phyloP scores from a whole-genome alignment of 1,140 invertebrate species.

The Zophobas atratus region DNA sequence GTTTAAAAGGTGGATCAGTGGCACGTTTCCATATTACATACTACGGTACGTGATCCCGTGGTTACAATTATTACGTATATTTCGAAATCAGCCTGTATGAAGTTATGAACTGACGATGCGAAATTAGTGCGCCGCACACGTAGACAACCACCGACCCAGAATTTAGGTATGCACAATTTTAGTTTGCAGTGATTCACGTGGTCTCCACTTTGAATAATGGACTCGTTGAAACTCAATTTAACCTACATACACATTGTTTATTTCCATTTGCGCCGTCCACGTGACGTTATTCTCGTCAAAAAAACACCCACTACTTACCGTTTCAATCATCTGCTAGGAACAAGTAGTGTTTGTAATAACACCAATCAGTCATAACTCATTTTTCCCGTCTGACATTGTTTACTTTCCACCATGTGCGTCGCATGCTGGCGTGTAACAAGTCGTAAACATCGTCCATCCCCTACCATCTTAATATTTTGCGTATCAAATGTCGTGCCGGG shows the following conservation, averaged over 20 bases:
- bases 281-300: background rate
- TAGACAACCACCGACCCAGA: background rate
- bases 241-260: background rate
- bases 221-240: background rate
- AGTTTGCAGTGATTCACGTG: background rate
- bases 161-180: background rate
- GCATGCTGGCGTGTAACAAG: slow-evolving; percentile 13
- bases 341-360: slow-evolving; percentile 25
- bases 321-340: background rate
- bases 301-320: background rate
- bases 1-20: no score
- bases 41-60: no score
- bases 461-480: background rate
- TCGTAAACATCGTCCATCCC: slow-evolving; percentile 15
- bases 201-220: background rate
- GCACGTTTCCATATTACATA: no score
- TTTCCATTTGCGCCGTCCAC: background rate
- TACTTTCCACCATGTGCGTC: slow-evolving; percentile 19
- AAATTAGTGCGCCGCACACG: no score
- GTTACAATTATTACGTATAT: no score
- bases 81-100: no score
- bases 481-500: slow-evolving; percentile 4
- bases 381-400: slow-evolving; percentile 17
- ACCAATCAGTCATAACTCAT: slow-evolving; percentile 3
- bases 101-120: no score